Evolutionary conservation across 2,888 invertebrate genomes (phyloP).

Genomic region (Cerastis rubricosa): DNA sequence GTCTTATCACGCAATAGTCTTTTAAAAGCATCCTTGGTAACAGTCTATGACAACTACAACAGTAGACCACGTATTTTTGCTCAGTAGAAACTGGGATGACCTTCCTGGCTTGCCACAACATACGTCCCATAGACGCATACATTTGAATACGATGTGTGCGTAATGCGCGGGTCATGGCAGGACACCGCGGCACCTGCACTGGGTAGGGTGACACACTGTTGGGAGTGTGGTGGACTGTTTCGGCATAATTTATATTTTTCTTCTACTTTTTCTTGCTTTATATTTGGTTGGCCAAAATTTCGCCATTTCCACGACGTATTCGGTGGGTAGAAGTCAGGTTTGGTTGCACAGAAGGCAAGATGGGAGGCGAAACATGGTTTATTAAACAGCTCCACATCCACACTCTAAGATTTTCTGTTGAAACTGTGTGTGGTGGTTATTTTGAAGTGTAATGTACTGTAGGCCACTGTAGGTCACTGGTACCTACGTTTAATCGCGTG

Average conservation of each 20-base stretch:
- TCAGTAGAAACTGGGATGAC: constrained; percentile 33
- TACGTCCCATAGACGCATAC: constrained; percentile 53
- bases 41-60: not conserved
- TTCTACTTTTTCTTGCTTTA: not conserved
- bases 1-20: not conserved
- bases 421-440: not conserved
- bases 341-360: not conserved
- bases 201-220: constrained; percentile 33
- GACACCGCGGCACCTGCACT: constrained; percentile 64
- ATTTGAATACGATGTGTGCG: constrained; percentile 63
- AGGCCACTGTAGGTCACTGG: not conserved
- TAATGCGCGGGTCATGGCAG: constrained; percentile 67
- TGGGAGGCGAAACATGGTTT: not conserved
- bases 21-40: not conserved
- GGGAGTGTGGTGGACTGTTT: constrained; percentile 2
- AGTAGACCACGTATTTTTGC: not conserved
- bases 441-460: not conserved
- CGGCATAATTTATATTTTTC: not conserved
- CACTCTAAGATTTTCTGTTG: not conserved
- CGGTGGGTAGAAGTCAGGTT: not conserved
- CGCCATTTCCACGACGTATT: not conserved
- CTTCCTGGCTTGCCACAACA: constrained; percentile 29
- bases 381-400: not conserved
- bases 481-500: not conserved
- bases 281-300: not conserved